These are phyloP conservation scores for Pseudomyrmex sp. DNA, from an alignment of 1,140 invertebrate genomes.

Conservation along the genomic window DNA sequence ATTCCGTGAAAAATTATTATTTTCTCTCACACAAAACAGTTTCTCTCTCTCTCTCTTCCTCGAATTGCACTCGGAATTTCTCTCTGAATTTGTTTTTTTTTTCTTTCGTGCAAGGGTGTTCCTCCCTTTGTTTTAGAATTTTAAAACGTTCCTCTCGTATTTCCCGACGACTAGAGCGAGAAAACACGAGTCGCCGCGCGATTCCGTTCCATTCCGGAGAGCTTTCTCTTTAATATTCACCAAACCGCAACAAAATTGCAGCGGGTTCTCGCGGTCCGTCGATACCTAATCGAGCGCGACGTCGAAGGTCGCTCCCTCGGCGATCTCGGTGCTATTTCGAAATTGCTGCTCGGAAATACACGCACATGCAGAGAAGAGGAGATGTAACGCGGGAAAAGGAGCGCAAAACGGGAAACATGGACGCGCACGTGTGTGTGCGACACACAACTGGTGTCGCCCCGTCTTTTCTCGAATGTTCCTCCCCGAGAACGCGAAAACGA, in stretches of 20 bases:
- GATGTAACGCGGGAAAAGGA: neutral
- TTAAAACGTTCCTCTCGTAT: no score
- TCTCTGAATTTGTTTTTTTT: no score
- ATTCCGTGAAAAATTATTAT: neutral
- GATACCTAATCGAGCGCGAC: neutral
- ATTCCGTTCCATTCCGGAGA: neutral
- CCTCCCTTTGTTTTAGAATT: no score
- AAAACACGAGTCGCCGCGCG: no score
- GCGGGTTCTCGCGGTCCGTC: neutral
- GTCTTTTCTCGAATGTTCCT: neutral
- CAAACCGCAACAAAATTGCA: neutral
- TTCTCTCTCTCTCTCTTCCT: no score
- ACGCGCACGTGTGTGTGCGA: neutral
- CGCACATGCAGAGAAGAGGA: neutral
- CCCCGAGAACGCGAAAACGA: neutral
- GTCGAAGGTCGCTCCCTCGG: conserved; percentile 6
- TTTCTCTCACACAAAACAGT: no score
- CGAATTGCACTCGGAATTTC: no score
- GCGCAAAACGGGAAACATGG: conserved; percentile 17
- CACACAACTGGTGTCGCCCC: neutral
- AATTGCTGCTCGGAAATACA: neutral
- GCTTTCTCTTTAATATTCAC: neutral
- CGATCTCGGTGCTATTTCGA: conserved; percentile 7
- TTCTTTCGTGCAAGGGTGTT: no score
- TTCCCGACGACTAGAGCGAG: neutral